Evolutionary conservation across 2,888 invertebrate genomes (phyloP), one percentile per base, ranked within the genome.

Genomic region (Romanomermis culicivorax): DNA sequence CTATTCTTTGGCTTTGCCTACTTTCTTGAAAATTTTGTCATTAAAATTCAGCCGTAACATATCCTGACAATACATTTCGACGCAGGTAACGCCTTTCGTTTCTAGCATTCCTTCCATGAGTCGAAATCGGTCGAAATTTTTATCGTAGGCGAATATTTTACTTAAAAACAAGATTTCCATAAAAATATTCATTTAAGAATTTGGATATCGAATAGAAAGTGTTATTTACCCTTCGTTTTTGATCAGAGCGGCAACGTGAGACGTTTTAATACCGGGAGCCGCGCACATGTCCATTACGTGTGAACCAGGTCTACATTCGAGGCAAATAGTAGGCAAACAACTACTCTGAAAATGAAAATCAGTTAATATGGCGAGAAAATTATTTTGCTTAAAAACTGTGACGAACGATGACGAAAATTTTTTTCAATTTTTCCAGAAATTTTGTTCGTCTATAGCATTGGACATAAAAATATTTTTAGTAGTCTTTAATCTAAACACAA

Each of bases 181-280:
- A n/a, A n/a, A n/a, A n/a, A n/a, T n/a, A n/a, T n/a, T n/a, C n/a
- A n/a, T n/a, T n/a, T n/a, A n/a, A n/a, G n/a, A n/a, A n/a, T n/a
- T n/a, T 17, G 20, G 20, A 48, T 48, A 17, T 14, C 17, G 14
- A 24, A n/a, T n/a, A n/a, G n/a, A n/a, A 17, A 36, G 7, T 11
- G 7, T 17, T 36, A 36, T 7, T 60, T 68, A 76, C 77, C 83
- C 83, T 63, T 77, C 72, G 68, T 89, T 83, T 52, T 80, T 72
- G 71, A 91, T 78, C 20, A 80, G 73, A 14, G 86, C 82, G 14
- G 91, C 87, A 2, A 89, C 70, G 66, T 91, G 87, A 14, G 85
- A 80, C 0, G 89, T 84, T 73, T 91, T 91, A 82, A 86, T 91
- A 42, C 97, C 97, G 0, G 97, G 97, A 1, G 97, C 95, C 1